Evolutionary conservation across 2,888 invertebrate genomes (phyloP), one percentile per base, ranked within the genome.

Genomic region (Eilema depressum): DNA sequence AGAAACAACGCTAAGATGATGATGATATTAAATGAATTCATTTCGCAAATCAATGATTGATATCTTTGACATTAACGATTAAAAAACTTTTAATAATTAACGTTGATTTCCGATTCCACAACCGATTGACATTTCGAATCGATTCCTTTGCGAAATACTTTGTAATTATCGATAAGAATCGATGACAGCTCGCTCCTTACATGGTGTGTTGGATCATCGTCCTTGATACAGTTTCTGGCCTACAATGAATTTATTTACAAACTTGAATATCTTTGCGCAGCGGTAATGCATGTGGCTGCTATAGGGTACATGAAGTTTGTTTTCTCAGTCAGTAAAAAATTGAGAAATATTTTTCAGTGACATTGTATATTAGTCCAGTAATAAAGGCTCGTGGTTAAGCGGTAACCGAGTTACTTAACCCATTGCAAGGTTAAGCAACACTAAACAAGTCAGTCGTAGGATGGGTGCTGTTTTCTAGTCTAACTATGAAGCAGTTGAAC

Each of bases 111-210:
- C 20, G n/a, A n/a, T 53, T 20, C 20, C 20, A n/a, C 10, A 53
- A 53, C n/a, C 53, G 53, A 53, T 53, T 53, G 53, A 53, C 53
- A 53, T 53, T 47, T 47, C 47, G n/a, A 53, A n/a, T 53, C 53
- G 53, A 53, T 53, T 20, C 20, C 7, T n/a, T 53, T 53, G n/a
- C 53, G 53, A 53, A 8, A 53, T n/a, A 53, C n/a, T 53, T 10
- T 10, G 53, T n/a, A 53, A 53, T 53, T 53, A 53, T 20, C 53
- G 53, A 53, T 53, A 53, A 53, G n/a, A n/a, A 53, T 53, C 53
- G 53, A 10, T 53, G n/a, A 10, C n/a, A 53, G 20, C 8, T 53
- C 53, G n/a, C n/a, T 53, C n/a, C 53, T n/a, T n/a, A 53, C 20
- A 10, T 10, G n/a, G 53, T 20, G 53, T 53, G 8, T n/a, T 53